These are phyloP conservation scores for Cygnus buccinator DNA, from an alignment of 2,113 vertebrate species.

Conservation along the genomic window DNA sequence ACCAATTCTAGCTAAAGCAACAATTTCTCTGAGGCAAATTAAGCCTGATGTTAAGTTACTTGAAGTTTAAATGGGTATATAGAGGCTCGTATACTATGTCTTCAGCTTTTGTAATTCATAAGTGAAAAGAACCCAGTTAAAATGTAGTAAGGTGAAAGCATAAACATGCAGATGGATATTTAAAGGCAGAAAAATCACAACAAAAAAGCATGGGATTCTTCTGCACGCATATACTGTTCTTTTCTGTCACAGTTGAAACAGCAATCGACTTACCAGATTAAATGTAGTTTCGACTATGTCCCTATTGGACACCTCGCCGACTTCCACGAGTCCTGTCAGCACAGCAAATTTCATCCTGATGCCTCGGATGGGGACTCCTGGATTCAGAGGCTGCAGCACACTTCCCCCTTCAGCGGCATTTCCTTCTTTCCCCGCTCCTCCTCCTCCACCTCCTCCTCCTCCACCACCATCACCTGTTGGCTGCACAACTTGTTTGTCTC, in stretches of 20 bases:
- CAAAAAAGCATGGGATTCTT: neutral
- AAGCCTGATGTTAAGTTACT: neutral
- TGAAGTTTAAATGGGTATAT: neutral
- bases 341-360: constrained; percentile 97
- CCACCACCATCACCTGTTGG: constrained; percentile 76
- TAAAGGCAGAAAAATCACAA: neutral
- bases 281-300: constrained; percentile 96
- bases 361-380: constrained; percentile 90
- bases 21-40: neutral
- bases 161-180: neutral
- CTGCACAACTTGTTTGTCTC: constrained; percentile 63
- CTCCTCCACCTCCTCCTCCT: constrained; percentile 47
- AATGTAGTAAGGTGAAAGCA: rapidly evolving
- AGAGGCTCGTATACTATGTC: neutral
- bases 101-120: neutral
- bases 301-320: constrained; percentile 92
- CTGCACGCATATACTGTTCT: rapidly evolving
- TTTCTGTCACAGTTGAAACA: neutral
- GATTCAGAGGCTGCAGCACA: constrained; percentile 78
- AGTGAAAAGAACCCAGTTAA: neutral
- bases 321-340: constrained; percentile 90
- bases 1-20: neutral
- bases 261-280: constrained; percentile 89
- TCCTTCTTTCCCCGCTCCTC: constrained; percentile 64
- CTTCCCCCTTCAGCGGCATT: constrained; percentile 26